A percentile compares a stretch with the other conserved stretches of the same genome.
phyloP scores from a whole-genome alignment of 2,797 vertebrate species.

The Telmatherina bonti region DNA sequence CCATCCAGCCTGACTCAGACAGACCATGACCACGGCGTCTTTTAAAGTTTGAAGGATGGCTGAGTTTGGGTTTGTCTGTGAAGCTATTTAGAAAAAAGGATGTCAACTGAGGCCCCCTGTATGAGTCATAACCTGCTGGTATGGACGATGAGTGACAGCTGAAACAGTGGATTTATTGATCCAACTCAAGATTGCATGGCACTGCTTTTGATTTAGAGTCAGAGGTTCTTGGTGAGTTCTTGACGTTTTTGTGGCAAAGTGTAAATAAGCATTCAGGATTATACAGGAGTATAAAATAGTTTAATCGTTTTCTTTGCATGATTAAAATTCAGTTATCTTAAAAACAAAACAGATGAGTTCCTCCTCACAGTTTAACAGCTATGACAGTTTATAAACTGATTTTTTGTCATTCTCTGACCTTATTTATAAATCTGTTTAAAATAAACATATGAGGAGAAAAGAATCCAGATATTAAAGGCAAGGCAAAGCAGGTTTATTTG shows the following conservation, averaged over 20 bases:
- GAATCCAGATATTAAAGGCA: not conserved
- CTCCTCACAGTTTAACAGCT: not conserved
- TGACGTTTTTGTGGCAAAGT: not conserved
- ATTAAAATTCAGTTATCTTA: too few relatives aligned
- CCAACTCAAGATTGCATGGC: not conserved
- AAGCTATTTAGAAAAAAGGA: constrained; percentile 22
- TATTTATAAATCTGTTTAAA: not conserved
- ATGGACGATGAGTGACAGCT: constrained; percentile 16
- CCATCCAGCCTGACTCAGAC: constrained; percentile 49
- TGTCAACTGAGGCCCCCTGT: constrained; percentile 11
- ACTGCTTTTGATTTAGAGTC: not conserved
- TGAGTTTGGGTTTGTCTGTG: constrained; percentile 3
- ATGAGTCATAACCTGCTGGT: constrained; percentile 37
- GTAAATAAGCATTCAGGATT: not conserved
- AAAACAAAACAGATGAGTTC: not conserved
- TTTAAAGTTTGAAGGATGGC: constrained; percentile 23
- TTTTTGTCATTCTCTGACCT: not conserved
- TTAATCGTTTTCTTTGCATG: too few relatives aligned
- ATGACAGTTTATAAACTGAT: not conserved
- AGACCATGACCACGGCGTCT: constrained; percentile 42
- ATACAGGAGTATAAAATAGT: too few relatives aligned
- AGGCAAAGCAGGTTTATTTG: not conserved
- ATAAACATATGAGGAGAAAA: not conserved
- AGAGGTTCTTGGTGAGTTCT: not conserved
- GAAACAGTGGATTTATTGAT: constrained; percentile 21